These are phyloP conservation scores for Saccostrea glomerata DNA, from an alignment of 1,140 invertebrate species.

Conservation along the genomic window DNA sequence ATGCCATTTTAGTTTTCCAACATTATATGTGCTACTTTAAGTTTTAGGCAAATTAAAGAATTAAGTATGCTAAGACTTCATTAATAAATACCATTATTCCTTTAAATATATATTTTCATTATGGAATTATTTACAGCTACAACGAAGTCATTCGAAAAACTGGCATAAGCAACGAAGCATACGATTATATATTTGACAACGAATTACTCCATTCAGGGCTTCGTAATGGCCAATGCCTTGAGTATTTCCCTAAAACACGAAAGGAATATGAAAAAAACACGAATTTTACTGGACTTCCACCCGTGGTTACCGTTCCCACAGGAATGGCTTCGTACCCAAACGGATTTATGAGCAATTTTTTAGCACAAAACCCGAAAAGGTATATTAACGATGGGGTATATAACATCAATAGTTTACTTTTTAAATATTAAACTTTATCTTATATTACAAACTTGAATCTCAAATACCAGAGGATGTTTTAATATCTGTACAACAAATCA, in stretches of 20 bases:
- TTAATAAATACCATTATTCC: no score
- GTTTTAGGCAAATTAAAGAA: no score
- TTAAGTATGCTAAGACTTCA: no score
- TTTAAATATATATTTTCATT: no score
- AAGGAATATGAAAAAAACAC: neutral
- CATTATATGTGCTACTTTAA: no score
- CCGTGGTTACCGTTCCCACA: neutral
- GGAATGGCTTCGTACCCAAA: conserved; percentile 13
- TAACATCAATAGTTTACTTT: neutral
- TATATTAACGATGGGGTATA: neutral
- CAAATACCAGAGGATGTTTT: neutral
- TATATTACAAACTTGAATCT: neutral
- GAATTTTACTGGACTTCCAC: neutral
- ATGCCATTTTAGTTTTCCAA: no score
- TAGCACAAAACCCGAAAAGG: neutral
- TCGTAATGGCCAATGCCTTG: neutral
- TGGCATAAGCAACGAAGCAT: neutral
- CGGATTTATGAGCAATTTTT: neutral
- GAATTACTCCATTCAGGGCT: neutral
- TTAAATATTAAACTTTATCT: neutral
- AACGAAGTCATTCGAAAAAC: neutral
- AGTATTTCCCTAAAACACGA: neutral
- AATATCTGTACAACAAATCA: neutral
- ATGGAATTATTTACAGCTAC: neutral
- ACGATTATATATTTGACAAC: neutral